Conservation (phyloP, 2,888 invertebrate species). For the Petrolisthes manimaculis region DNA sequence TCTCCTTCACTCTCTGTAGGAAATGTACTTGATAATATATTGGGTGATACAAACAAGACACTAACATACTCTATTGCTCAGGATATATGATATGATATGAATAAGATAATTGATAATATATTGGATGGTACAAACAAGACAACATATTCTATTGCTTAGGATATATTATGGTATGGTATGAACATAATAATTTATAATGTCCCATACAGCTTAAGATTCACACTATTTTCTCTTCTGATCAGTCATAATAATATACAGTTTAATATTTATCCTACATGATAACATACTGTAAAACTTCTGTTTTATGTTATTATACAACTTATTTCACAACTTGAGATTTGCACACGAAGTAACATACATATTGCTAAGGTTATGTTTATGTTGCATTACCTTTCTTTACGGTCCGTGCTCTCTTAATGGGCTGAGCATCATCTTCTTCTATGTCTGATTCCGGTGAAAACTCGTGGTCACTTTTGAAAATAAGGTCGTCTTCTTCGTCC, state of each 20-base stretch:
- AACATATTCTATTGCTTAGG: no score
- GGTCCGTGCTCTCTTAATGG: constrained; percentile 86
- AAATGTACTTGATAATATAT: constrained; percentile 15
- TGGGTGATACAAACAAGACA: neutral
- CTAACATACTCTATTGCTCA: no score
- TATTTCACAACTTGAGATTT: neutral
- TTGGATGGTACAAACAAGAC: neutral
- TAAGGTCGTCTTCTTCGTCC: constrained; percentile 71
- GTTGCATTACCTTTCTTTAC: constrained; percentile 78
- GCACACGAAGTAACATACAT: neutral
- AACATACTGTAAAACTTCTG: neutral
- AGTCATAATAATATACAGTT: neutral
- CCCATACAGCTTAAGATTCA: no score
- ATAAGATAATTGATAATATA: neutral
- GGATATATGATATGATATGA: no score
- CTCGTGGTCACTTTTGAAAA: constrained; percentile 88
- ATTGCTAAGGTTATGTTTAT: no score
- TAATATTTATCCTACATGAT: neutral
- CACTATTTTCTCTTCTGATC: neutral
- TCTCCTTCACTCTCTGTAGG: constrained; percentile 69
- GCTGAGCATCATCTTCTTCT: constrained; percentile 78
- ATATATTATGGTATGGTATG: no score
- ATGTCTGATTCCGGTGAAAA: constrained; percentile 92
- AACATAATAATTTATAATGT: no score
- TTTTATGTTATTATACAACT: neutral